Conservation (phyloP, 2,113 vertebrate species). For the Perca fluviatilis region DNA sequence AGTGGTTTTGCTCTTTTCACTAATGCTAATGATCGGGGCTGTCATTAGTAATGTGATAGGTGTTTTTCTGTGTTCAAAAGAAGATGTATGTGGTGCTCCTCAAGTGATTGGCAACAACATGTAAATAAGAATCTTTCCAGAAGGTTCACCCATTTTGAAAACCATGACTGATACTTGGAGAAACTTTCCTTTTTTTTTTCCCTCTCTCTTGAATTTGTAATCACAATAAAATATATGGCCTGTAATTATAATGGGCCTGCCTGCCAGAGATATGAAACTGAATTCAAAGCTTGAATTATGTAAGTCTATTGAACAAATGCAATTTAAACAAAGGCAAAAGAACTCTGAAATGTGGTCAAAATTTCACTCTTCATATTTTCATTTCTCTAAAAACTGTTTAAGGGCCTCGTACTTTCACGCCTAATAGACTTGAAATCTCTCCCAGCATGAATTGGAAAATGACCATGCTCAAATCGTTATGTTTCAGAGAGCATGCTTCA, state of each 20-base stretch:
- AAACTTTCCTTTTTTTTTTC: constrained; percentile 24
- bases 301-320: constrained; percentile 76
- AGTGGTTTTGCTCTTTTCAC: constrained; percentile 78
- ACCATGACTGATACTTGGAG: constrained; percentile 7
- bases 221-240: constrained; percentile 76
- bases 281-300: constrained; percentile 80
- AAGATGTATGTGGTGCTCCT: constrained; percentile 48
- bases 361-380: constrained; percentile 59
- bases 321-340: constrained; percentile 74
- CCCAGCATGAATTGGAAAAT: constrained; percentile 45
- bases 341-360: constrained; percentile 70
- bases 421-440: constrained; percentile 61
- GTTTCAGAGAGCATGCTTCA: constrained; percentile 59
- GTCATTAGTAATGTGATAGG: constrained; percentile 77
- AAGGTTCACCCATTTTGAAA: constrained; percentile 37
- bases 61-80: constrained; percentile 68
- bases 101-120: constrained; percentile 60
- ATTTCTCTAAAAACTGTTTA: constrained; percentile 64
- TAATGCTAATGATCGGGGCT: constrained; percentile 78
- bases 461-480: constrained; percentile 41
- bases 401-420: constrained; percentile 49
- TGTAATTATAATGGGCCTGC: constrained; percentile 78
- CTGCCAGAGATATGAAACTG: constrained; percentile 77
- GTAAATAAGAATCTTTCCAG: constrained; percentile 43
- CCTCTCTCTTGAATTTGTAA: constrained; percentile 75